Conservation (phyloP, 1,140 invertebrate genomes). For the Holotrichia oblita region DNA sequence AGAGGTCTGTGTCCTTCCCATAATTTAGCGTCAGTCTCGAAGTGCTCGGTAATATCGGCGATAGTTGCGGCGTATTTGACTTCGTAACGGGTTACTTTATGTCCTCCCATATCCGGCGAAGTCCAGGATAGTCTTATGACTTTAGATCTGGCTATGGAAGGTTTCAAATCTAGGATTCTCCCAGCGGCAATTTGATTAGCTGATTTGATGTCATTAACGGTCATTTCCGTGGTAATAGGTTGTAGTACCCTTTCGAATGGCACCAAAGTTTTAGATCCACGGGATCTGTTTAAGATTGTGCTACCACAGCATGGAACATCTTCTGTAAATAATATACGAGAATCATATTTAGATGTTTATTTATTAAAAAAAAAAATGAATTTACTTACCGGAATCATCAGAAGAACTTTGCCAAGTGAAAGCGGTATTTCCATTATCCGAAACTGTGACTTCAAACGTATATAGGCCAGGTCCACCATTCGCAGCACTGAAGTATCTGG, state of each 20-base stretch:
- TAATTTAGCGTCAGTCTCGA: conserved; percentile 57
- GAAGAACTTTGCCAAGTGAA: conserved; percentile 58
- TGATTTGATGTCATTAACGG: conserved; percentile 55
- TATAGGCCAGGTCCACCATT: conserved; percentile 63
- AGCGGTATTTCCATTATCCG: conserved; percentile 64
- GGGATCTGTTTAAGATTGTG: conserved; percentile 56
- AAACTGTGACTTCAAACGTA: conserved; percentile 63
- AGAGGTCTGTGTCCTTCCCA: conserved; percentile 60
- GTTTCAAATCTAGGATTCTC: conserved; percentile 63
- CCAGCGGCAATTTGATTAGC: conserved; percentile 55
- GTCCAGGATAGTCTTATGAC: conserved; percentile 64
- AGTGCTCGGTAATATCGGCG: conserved; percentile 62
- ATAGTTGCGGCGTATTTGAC: conserved; percentile 61
- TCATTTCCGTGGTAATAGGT: conserved; percentile 61
- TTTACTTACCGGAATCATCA: conserved; percentile 52
- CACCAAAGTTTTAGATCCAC: conserved; percentile 59
- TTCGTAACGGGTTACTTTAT: conserved; percentile 63
- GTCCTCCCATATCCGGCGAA: conserved; percentile 65
- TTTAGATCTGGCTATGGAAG: conserved; percentile 59
- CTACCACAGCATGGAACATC: conserved; percentile 64
- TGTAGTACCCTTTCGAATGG: conserved; percentile 64
- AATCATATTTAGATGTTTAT: not conserved
- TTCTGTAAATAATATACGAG: conserved; percentile 54
- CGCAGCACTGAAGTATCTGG: conserved; percentile 68
- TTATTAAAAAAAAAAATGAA: conserved; percentile 10